Evolutionary conservation across 1,140 invertebrate species (phyloP).

Genomic region (Drosophila tsacasi): DNA sequence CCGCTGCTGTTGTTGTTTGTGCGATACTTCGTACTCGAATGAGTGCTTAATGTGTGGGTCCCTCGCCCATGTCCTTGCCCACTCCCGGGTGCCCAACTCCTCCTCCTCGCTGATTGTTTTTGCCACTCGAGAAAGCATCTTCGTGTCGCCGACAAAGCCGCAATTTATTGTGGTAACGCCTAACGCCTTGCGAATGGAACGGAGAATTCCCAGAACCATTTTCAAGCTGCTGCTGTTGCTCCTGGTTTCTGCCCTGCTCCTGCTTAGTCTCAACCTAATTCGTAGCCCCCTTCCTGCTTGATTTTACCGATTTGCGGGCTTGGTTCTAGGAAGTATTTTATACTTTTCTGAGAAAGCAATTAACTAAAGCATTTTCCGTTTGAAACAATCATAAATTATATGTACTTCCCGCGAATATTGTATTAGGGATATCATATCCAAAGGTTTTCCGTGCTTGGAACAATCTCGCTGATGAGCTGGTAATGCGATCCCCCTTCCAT

Average conservation of each 20-base stretch:
- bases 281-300: background rate
- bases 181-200: conserved; percentile 20
- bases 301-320: background rate
- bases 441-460: background rate
- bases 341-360: background rate
- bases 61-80: background rate
- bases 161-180: conserved; percentile 39
- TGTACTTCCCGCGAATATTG: background rate
- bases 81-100: too few species aligned
- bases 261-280: background rate
- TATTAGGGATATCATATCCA: background rate
- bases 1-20: background rate
- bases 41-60: conserved; percentile 8
- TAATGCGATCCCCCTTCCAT: conserved; percentile 12
- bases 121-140: conserved; percentile 54
- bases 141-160: conserved; percentile 48
- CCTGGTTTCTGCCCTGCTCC: background rate
- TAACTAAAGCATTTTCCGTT: background rate
- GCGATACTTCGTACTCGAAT: conserved; percentile 19
- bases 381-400: background rate
- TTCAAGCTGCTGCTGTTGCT: background rate
- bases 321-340: background rate
- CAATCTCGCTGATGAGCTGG: conserved; percentile 11
- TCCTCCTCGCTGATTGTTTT: conserved; percentile 35
- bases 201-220: conserved; percentile 10